phyloP scores from a whole-genome alignment of 2,888 invertebrate genomes.

The Timandra comae region DNA sequence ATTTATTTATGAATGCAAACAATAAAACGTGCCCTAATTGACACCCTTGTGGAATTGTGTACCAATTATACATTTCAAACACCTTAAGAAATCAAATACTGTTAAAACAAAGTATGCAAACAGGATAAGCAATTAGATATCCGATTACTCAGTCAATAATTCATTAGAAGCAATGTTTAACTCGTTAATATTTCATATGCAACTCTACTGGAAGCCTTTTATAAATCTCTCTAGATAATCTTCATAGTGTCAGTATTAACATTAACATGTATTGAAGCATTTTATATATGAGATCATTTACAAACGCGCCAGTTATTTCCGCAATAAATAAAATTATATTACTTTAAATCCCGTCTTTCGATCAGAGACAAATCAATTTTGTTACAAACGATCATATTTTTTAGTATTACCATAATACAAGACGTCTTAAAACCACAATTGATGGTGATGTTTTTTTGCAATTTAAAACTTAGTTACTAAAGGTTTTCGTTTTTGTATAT shows the following conservation, averaged over 20 bases:
- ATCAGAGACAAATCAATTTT: conserved; percentile 49
- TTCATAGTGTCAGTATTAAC: neutral
- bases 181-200: conserved; percentile 5
- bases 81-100: no score
- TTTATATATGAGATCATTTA: conserved; percentile 27
- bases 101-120: no score
- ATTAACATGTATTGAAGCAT: neutral
- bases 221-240: conserved; percentile 2
- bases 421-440: conserved; percentile 48
- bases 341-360: conserved; percentile 39
- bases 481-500: conserved; percentile 27
- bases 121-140: conserved; percentile 2
- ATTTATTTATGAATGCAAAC: neutral
- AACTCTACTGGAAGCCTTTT: neutral
- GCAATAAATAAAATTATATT: conserved; percentile 47
- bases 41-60: neutral
- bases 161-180: conserved; percentile 4
- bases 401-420: conserved; percentile 44
- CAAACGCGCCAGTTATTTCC: conserved; percentile 27
- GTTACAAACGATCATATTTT: conserved; percentile 50
- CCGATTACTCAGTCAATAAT: conserved; percentile 3
- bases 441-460: conserved; percentile 43
- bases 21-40: neutral
- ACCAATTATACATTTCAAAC: no score
- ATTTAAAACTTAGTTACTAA: conserved; percentile 15